Evolutionary conservation across 30 jellyfish, hydroid and myxozoan species (phyloP).

Genomic region (Cassiopea xamachana): DNA sequence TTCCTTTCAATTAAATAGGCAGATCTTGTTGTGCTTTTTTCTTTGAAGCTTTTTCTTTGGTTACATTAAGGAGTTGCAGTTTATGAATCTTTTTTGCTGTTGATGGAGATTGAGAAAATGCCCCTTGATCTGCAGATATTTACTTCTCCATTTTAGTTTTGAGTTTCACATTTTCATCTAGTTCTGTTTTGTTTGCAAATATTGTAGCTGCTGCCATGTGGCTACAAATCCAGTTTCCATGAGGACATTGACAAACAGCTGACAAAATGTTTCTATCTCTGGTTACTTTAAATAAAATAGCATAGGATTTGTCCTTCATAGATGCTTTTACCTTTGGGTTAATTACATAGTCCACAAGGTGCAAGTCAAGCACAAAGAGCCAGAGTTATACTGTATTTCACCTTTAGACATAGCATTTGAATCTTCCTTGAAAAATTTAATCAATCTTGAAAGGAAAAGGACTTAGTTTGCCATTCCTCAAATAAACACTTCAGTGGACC

Average conservation of each 20-base stretch:
- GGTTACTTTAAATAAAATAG: background rate
- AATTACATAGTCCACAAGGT: background rate
- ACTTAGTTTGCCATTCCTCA: background rate
- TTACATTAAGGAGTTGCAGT: too few relatives aligned
- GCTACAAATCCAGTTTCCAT: constrained; percentile 34
- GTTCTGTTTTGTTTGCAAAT: constrained; percentile 18
- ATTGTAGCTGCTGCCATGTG: constrained; percentile 37
- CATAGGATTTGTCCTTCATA: constrained; percentile 27
- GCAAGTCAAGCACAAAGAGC: background rate
- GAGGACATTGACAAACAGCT: constrained; percentile 12
- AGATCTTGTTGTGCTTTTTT: too few relatives aligned
- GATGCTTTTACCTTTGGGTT: constrained; percentile 2
- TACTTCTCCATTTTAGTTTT: background rate
- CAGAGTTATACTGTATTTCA: background rate
- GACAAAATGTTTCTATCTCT: constrained; percentile 1
- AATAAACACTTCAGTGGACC: too few relatives aligned
- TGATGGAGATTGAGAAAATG: background rate
- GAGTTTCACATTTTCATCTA: background rate
- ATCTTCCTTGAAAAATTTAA: constrained; percentile 8
- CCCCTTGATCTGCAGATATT: background rate
- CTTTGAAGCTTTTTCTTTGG: too few relatives aligned
- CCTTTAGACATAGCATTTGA: constrained; percentile 3
- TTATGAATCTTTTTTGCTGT: too few relatives aligned
- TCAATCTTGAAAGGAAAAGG: background rate
- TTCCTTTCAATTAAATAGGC: too few relatives aligned